Evolutionary conservation across 2,797 vertebrate genomes (phyloP).

Genomic region (Thaleichthys pacificus): DNA sequence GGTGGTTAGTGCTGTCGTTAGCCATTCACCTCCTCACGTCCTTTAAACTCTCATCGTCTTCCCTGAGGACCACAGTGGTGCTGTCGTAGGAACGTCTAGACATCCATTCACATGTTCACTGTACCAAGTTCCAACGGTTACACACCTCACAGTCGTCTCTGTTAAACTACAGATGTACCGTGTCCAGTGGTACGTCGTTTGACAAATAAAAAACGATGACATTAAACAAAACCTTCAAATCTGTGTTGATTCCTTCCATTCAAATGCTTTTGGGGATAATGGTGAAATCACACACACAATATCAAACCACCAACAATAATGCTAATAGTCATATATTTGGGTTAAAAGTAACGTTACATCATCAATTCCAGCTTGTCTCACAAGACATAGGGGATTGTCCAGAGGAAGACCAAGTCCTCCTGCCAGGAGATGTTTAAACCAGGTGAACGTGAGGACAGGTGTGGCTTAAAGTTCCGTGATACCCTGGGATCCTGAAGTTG

Average conservation of each 20-base stretch:
- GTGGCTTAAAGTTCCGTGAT: not conserved
- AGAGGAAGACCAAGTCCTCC: not conserved
- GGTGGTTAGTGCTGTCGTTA: not conserved
- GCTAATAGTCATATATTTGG: not conserved
- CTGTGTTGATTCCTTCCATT: not conserved
- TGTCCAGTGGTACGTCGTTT: not conserved
- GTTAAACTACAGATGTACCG: not conserved
- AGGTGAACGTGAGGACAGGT: not conserved
- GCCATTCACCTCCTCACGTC: not conserved
- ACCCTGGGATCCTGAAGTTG: not conserved
- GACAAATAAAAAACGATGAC: not conserved
- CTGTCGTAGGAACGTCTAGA: not conserved
- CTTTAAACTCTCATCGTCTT: not conserved
- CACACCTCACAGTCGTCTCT: not conserved
- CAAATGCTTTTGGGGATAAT: not conserved
- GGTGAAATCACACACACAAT: no score
- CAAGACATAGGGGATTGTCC: not conserved
- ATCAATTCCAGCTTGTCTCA: not conserved
- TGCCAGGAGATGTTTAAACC: not conserved
- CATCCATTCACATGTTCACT: not conserved
- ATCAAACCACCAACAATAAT: not conserved
- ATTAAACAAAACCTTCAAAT: not conserved
- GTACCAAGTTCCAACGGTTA: not conserved
- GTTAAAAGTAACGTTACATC: not conserved
- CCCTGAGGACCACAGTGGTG: not conserved